phyloP scores from a whole-genome alignment of 2,113 vertebrate species.

The Ellobius talpinus region DNA sequence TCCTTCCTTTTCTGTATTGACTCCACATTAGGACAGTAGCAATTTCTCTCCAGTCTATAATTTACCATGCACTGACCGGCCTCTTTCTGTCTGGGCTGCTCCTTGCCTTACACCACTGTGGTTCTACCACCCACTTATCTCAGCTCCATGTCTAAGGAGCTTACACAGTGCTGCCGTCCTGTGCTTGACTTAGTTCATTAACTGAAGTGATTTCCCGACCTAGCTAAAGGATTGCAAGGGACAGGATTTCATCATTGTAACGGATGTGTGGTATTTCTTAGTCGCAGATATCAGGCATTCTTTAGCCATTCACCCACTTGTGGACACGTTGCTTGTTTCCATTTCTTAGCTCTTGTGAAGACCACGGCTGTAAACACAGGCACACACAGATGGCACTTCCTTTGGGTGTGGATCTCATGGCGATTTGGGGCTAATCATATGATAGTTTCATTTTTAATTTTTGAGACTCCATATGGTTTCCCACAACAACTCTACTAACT shows the following conservation, averaged over 20 bases:
- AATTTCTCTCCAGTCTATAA: neutral
- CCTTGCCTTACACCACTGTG: neutral
- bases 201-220: neutral
- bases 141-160: neutral
- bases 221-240: neutral
- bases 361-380: no score
- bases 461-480: neutral
- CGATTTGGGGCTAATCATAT: no score
- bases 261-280: neutral
- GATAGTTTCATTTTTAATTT: neutral
- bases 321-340: neutral
- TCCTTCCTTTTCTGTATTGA: neutral
- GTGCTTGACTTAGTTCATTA: neutral
- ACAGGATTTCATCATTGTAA: neutral
- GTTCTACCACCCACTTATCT: neutral
- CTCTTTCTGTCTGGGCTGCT: neutral
- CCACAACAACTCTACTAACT: neutral
- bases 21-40: neutral
- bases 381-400: neutral
- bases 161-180: neutral
- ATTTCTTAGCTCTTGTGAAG: neutral
- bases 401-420: neutral
- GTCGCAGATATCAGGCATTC: neutral
- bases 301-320: neutral
- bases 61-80: accelerated